A percentile compares a stretch with the other conserved stretches of the same genome.
Evolutionary conservation across 2,797 vertebrate genomes (phyloP).

Genomic region (Tachyglossus aculeatus): DNA sequence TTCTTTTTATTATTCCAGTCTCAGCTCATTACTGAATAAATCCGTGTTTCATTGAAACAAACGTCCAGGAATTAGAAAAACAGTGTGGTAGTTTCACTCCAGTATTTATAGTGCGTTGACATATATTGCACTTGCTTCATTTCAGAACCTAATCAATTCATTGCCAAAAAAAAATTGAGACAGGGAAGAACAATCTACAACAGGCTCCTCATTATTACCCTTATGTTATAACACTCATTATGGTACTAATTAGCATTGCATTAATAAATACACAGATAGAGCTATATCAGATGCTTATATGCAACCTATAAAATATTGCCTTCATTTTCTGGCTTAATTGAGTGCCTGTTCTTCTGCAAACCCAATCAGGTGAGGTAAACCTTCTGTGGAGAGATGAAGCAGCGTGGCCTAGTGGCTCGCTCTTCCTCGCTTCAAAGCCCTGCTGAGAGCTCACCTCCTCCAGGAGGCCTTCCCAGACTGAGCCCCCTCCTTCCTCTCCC

Average conservation of each 20-base stretch:
- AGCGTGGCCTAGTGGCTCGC: no score
- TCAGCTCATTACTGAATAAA: conserved; percentile 58
- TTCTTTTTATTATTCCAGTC: conserved; percentile 61
- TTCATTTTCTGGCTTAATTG: neutral
- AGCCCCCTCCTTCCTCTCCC: no score
- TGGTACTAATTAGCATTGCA: conserved; percentile 37
- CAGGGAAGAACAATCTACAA: conserved; percentile 29
- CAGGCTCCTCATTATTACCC: conserved; percentile 33
- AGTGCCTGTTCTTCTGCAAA: neutral
- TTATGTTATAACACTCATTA: conserved; percentile 59
- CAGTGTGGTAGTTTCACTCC: conserved; percentile 29
- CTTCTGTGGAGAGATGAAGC: no score
- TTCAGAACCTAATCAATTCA: conserved; percentile 56
- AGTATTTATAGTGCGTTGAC: conserved; percentile 49
- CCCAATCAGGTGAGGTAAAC: no score
- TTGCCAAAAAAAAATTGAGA: conserved; percentile 16
- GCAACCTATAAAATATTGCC: neutral
- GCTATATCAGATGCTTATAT: conserved; percentile 10
- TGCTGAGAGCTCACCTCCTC: no score
- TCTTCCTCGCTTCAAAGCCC: no score
- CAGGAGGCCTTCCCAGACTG: no score
- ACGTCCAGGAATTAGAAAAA: conserved; percentile 41
- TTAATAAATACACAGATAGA: conserved; percentile 43
- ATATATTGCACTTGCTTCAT: conserved; percentile 39
- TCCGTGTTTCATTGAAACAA: conserved; percentile 44